phyloP scores from a whole-genome alignment of 64 coral and sea anemone species.

The Acropora tenuis region DNA sequence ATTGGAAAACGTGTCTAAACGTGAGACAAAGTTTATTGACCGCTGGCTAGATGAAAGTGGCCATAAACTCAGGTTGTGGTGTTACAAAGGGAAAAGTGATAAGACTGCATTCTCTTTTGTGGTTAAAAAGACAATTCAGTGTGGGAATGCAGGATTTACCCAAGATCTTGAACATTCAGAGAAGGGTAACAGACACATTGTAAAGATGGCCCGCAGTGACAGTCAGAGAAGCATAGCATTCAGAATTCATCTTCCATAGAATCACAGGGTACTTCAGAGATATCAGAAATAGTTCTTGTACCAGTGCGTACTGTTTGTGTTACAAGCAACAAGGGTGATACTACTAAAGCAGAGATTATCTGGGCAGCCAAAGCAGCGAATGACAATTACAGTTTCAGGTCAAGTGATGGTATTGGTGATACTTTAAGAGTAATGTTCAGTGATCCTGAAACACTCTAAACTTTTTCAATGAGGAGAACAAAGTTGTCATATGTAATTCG shows the following conservation, averaged over 20 bases:
- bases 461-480: conserved; percentile 76
- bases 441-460: conserved; percentile 52
- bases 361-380: conserved; percentile 52
- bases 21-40: conserved; percentile 52
- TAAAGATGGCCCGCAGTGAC: conserved; percentile 43
- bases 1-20: conserved; percentile 8
- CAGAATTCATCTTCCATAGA: conserved; percentile 35
- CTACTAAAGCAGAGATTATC: conserved; percentile 19
- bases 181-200: conserved; percentile 47
- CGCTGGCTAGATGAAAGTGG: conserved; percentile 65
- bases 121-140: conserved; percentile 57
- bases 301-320: conserved; percentile 40
- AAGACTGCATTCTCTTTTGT: conserved; percentile 55
- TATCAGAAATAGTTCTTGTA: conserved; percentile 24
- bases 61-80: background rate
- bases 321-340: conserved; percentile 37
- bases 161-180: conserved; percentile 56
- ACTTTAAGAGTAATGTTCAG: conserved; percentile 51
- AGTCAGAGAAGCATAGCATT: conserved; percentile 55
- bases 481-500: conserved; percentile 48
- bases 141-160: conserved; percentile 61
- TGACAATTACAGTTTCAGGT: no score
- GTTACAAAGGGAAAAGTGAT: background rate
- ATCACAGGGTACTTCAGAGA: conserved; percentile 38
- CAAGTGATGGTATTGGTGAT: conserved; percentile 38